Base-by-base conservation (phyloP, 1,140 invertebrate genomes). In the Apis laboriosa region DNA sequence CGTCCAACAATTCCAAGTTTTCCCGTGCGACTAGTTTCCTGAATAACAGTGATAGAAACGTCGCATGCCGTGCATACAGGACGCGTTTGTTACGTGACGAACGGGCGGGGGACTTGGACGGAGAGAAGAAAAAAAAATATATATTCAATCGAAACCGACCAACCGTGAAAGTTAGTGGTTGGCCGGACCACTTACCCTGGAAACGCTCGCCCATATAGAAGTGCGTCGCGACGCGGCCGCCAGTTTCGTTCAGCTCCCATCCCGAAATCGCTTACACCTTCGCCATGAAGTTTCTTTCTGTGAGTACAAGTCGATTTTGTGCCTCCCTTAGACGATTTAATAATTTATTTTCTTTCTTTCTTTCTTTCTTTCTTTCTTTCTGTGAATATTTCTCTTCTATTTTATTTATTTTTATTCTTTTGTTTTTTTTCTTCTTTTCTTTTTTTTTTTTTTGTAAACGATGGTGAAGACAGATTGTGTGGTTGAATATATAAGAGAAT, bases 181-280 rank as follows among this genome's bases (percentile, higher is more conserved):
- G 86, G 83, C 67, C 79, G 82, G 66, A 66, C 80, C 84, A 80
- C 66, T 85, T 77, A 74, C 61, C 70, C 75, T 77, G 85, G 60
- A 77, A 82, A 84, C 79, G 84, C 84, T 80, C 90, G 92, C 87
- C 91, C 93, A 93, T 94, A 94, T 94, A 94, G 92, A 93, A 93
- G 92, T 91, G 92, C 90, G 77, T 90, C 87, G 87, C 86, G 79
- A 90, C 88, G 70, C 84, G 75, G 82, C 63, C 56, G 89, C 84
- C 92, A 94, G 93, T 94, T 93, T 92, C 87, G 85, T 87, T 89
- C 88, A 86, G 87, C 87, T 90, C 88, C 85, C 74, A 83, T 89
- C 87, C 85, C 79, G 88, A 92, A 92, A 92, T 92, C 90, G 73
- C 90, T 86, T 92, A 76, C 79, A 83, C 74, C 43, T 73, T 80